Conservation (phyloP, 2,113 vertebrate species). For the Labrus mixtus region DNA sequence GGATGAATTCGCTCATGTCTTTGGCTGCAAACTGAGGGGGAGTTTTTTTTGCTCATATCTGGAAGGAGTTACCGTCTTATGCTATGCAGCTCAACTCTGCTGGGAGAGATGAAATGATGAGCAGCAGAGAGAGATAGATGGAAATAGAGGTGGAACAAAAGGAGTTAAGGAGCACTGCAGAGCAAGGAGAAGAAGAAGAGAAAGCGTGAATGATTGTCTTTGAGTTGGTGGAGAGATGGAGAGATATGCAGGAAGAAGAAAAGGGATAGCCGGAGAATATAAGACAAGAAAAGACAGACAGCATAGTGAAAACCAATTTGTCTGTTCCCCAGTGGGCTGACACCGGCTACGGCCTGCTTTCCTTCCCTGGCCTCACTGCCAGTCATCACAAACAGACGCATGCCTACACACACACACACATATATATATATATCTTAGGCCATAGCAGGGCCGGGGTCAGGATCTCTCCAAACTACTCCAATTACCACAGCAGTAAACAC, state of each 20-base stretch:
- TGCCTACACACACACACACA: conserved; percentile 20
- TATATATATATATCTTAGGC: conserved; percentile 34
- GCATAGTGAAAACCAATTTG: conserved; percentile 77
- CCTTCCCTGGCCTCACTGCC: conserved; percentile 71
- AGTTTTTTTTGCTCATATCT: conserved; percentile 60
- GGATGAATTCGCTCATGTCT: conserved; percentile 60
- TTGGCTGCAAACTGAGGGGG: conserved; percentile 38
- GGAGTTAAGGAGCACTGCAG: conserved; percentile 20
- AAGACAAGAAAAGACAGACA: conserved; percentile 69
- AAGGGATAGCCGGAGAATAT: conserved; percentile 53
- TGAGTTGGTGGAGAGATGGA: conserved; percentile 55
- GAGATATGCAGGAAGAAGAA: conserved; percentile 53
- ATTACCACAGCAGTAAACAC: conserved; percentile 81
- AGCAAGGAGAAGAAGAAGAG: conserved; percentile 44
- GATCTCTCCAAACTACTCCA: conserved; percentile 76
- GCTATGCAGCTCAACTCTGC: conserved; percentile 41
- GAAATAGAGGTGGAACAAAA: conserved; percentile 53
- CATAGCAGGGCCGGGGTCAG: conserved; percentile 64
- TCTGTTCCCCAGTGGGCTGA: conserved; percentile 75
- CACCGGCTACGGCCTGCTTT: conserved; percentile 72
- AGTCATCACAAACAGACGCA: conserved; percentile 65
- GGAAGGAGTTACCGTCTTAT: conserved; percentile 39
- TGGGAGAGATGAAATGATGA: conserved; percentile 61
- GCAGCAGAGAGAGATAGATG: conserved; percentile 16
- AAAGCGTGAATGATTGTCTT: conserved; percentile 63